These are phyloP conservation scores for Anolis sagrei DNA, from an alignment of 2,113 vertebrate genomes.

Conservation along the genomic window DNA sequence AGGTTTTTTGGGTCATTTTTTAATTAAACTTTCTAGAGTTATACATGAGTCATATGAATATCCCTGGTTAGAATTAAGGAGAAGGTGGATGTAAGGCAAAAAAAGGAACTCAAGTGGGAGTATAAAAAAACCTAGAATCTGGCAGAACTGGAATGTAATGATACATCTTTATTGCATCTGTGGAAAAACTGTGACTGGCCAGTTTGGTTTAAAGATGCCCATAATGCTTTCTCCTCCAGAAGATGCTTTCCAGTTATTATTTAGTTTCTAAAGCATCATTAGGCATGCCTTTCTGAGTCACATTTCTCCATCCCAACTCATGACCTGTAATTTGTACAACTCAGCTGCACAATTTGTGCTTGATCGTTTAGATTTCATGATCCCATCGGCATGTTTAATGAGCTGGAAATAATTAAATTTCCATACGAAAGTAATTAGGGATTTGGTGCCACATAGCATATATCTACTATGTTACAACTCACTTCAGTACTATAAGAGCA, in stretches of 20 bases:
- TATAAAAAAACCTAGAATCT: background rate
- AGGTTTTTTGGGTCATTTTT: no score
- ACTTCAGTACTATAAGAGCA: background rate
- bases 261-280: background rate
- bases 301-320: background rate
- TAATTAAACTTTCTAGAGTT: no score
- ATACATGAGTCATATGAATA: no score
- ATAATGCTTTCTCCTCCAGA: background rate
- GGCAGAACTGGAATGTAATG: background rate
- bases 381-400: slow-evolving; percentile 14
- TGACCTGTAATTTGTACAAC: slow-evolving; percentile 10
- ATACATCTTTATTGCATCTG: background rate
- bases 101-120: background rate
- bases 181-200: background rate
- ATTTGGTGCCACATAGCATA: slow-evolving; percentile 7
- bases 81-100: background rate
- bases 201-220: background rate
- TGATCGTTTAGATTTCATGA: slow-evolving; percentile 16
- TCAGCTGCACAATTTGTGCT: background rate
- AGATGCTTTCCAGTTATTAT: background rate
- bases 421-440: slow-evolving; percentile 33
- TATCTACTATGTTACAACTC: slow-evolving; percentile 8
- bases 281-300: slow-evolving; percentile 14
- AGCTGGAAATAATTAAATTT: slow-evolving; percentile 29
- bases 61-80: background rate